Evolutionary conservation across 2,113 vertebrate species (phyloP), one percentile per base, ranked within the genome.

Genomic region (Enhydra lutris): DNA sequence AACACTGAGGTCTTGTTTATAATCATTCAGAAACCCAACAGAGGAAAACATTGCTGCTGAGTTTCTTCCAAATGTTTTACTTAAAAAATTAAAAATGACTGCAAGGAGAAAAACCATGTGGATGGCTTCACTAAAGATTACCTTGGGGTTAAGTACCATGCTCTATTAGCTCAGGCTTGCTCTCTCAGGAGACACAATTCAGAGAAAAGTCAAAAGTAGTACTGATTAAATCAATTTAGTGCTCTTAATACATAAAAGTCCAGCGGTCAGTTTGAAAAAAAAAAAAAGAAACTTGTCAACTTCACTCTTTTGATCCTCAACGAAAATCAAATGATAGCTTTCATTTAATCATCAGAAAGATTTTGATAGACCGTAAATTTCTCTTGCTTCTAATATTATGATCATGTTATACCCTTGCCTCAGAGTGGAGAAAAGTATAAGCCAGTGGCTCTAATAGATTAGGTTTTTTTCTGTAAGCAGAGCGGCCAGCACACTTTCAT

Each of bases 291-390:
- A 59, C 57, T 59, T 50, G n/a, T 95, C 83, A 86, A 76, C 50
- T 61, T 78, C 29, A 59, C 82, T 89, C 39, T 90, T 96, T 90
- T 93, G 61, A 95, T 59, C 78, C 82, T 69, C 79, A 97, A 78
- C 26, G 79, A 42, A 98, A 91, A 94, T 91, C 65, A 94, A 97
- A 95, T 39, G 50, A 52, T 55, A 94, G 45, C 21, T 89, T 97
- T 96, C 21, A 89, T 47, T 89, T 88, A 57, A 17, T 79, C 42
- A 59, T 63, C 31, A 52, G 91, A 91, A 80, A 93, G 34, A 55
- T 29, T 96, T 36, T 80, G 63, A 69, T 59, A 57, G 39, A 89
- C 52, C 31, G 34, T 85, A 65, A 76, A 5, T 34, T 94, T 82
- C 80, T 73, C 78, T 47, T 69, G 31, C 36, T 93, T 93, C 78